Conservation (phyloP, 2,797 vertebrate species). For the Vultur gryphus region DNA sequence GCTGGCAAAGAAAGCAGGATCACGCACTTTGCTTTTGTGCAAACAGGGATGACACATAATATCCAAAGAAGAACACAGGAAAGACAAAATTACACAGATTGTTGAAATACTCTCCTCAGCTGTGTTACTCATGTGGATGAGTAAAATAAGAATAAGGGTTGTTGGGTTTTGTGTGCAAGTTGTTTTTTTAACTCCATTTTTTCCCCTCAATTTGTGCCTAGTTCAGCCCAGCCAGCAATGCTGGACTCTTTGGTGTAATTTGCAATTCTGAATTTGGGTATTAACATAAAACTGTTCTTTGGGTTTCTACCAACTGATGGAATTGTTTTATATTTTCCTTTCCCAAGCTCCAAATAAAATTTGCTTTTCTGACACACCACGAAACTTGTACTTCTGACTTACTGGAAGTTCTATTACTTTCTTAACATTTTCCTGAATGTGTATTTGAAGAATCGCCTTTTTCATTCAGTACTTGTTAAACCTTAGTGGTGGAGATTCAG, state of each 20-base stretch:
- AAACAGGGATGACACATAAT: slow-evolving; percentile 52
- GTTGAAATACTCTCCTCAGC: slow-evolving; percentile 41
- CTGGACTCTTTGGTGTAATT: background rate
- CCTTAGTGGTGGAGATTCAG: background rate
- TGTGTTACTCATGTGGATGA: slow-evolving; percentile 19
- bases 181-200: background rate
- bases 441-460: slow-evolving; percentile 1
- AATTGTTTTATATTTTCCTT: background rate
- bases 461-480: background rate
- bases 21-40: slow-evolving; percentile 51
- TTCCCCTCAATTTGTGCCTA: background rate
- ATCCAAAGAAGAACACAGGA: slow-evolving; percentile 48
- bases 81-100: slow-evolving; percentile 64
- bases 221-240: background rate
- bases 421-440: background rate
- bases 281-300: background rate
- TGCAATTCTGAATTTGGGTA: background rate
- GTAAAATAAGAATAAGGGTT: slow-evolving; percentile 43
- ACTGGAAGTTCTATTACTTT: background rate
- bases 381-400: background rate
- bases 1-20: slow-evolving; percentile 25
- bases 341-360: background rate
- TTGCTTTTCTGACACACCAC: background rate
- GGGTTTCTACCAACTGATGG: background rate
- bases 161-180: background rate